Evolutionary conservation across 2,797 vertebrate genomes (phyloP).

Genomic region (Hirundo rustica): DNA sequence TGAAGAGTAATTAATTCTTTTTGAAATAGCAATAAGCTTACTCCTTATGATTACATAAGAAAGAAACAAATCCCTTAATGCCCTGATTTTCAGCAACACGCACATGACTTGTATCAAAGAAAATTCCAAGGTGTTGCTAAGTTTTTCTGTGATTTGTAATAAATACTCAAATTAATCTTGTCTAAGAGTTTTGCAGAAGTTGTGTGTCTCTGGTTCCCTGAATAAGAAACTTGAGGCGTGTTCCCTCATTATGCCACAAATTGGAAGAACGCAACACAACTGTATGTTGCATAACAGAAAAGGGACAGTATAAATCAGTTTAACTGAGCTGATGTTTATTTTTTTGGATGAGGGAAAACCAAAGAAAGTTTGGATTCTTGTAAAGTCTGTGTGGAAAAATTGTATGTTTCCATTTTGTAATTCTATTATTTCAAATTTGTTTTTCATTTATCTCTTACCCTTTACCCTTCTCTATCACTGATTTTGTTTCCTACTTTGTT

Average conservation of each 20-base stretch:
- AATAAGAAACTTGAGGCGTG: background rate
- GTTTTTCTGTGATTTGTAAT: background rate
- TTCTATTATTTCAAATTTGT: background rate
- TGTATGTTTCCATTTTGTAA: background rate
- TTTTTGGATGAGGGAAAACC: background rate
- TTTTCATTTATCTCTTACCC: background rate
- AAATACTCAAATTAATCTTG: background rate
- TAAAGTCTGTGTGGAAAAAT: background rate
- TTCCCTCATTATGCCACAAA: background rate
- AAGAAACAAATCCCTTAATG: background rate
- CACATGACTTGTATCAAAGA: background rate
- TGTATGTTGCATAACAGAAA: fast-evolving
- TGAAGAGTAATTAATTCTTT: background rate
- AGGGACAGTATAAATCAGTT: background rate
- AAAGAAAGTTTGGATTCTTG: background rate
- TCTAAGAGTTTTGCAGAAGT: background rate
- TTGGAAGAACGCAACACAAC: background rate
- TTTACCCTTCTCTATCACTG: background rate
- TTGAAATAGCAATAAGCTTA: background rate
- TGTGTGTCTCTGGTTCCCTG: background rate
- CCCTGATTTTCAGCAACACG: background rate
- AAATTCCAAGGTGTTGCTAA: background rate
- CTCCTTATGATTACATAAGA: background rate
- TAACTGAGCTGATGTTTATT: background rate
- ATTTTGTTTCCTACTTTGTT: background rate